Evolutionary conservation across 2,797 vertebrate species (phyloP), one percentile per base, ranked within the genome.

Genomic region (Sphaeramia orbicularis): DNA sequence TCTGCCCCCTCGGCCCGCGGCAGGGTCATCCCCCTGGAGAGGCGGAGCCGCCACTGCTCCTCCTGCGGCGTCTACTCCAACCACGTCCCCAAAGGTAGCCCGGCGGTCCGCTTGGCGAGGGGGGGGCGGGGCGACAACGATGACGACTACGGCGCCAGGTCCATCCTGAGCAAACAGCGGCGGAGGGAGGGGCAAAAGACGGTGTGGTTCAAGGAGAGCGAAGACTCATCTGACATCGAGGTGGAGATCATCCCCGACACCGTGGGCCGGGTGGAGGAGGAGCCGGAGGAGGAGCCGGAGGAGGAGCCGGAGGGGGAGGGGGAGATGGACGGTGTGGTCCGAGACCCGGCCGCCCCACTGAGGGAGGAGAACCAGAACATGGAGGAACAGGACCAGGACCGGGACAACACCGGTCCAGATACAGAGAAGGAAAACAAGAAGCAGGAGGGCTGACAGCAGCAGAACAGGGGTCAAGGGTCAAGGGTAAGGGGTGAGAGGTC

Each of bases 151-250:
- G 80, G 90, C 6, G 83, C 91, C 15, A 94, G 93, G 60, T 95
- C 96, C 11, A 95, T 95, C 79, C 91, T 96, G 53, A 91, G 90
- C 52, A 96, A 95, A 81, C 96, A 96, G 60, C 94, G 93, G 75
- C 92, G 92, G 1, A 73, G 49, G 7, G 93, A 95, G 2, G 94
- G 96, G 18, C 96, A 96, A 90, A 99, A 99, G 87, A 94, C 94
- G 0, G 97, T 99, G 70, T 99, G 97, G 97, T 99, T 99, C 77
- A 96, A 96, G 49, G 95, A 96, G 50, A 95, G 93, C 59, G 94
- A 96, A 56, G 93, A 95, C 73, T 95, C 95, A 0, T 95, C 95
- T 0, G 95, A 96, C 81, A 95, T 95, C 1, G 96, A 93, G 15
- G 93, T 96, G 69, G 90, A 96, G 76, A 93, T 98, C 24, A 96